phyloP scores from a whole-genome alignment of 2,888 invertebrate genomes.

The Nowickia ferox region DNA sequence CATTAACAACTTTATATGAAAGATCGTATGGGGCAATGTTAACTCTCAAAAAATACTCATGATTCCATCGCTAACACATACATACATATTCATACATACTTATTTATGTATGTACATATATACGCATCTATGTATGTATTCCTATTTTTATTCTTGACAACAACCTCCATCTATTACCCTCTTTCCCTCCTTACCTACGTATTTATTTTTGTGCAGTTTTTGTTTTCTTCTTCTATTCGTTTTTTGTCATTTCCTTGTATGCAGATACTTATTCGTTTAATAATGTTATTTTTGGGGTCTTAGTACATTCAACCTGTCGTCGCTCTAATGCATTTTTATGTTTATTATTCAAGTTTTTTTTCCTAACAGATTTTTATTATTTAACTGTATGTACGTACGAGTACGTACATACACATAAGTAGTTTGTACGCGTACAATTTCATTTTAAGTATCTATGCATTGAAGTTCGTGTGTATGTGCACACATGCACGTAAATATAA shows the following conservation, averaged over 20 bases:
- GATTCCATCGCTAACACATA: not conserved
- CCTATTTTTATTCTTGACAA: conserved; percentile 59
- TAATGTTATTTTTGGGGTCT: conserved; percentile 50
- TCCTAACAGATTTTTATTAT: too few relatives aligned
- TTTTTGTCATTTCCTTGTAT: conserved; percentile 58
- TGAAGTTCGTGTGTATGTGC: not conserved
- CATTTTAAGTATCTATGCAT: conserved; percentile 37
- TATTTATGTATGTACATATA: not conserved
- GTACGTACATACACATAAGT: not conserved
- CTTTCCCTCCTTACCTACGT: conserved; percentile 7
- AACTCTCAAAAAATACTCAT: not conserved
- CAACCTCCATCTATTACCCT: conserved; percentile 58
- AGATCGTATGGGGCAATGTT: not conserved
- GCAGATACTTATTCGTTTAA: conserved; percentile 41
- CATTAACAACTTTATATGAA: too few relatives aligned
- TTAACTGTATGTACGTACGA: not conserved
- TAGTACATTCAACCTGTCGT: conserved; percentile 72
- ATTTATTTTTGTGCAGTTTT: not conserved
- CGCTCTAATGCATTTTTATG: conserved; percentile 68
- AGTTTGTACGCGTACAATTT: conserved; percentile 24
- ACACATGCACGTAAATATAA: not conserved
- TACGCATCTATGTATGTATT: not conserved
- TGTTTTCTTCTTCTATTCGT: conserved; percentile 23
- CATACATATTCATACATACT: not conserved
- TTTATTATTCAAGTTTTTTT: conserved; percentile 62